A percentile compares a stretch with the other conserved stretches of the same genome.
phyloP scores from a whole-genome alignment of 2,797 vertebrate species.

The Myripristis jacobus region DNA sequence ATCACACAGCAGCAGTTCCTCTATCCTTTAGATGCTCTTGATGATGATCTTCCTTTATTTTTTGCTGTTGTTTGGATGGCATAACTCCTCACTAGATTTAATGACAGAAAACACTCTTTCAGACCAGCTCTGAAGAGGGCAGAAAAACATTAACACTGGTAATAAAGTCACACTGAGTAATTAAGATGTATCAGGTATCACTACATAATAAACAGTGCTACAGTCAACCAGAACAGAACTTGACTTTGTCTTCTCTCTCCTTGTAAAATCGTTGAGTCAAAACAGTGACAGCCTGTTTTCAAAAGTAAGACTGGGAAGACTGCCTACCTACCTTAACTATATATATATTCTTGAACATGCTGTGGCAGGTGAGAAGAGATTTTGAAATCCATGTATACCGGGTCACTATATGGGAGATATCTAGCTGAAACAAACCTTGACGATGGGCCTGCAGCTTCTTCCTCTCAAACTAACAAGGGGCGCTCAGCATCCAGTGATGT shows the following conservation, averaged over 20 bases:
- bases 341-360: conserved; percentile 5
- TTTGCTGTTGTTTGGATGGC: not conserved
- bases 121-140: not conserved
- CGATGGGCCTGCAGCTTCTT: conserved; percentile 43
- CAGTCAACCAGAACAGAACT: not conserved
- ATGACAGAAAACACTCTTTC: not conserved
- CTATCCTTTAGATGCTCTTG: not conserved
- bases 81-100: not conserved
- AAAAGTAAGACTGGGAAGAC: too few relatives aligned
- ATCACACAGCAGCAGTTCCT: not conserved
- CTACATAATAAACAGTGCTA: not conserved
- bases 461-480: conserved; percentile 36
- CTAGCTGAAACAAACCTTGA: conserved; percentile 58
- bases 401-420: conserved; percentile 17
- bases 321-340: not conserved
- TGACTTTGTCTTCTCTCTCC: not conserved
- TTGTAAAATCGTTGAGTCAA: not conserved
- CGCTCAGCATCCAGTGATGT: conserved; percentile 21
- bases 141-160: not conserved
- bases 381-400: conserved; percentile 10
- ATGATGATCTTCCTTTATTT: too few relatives aligned
- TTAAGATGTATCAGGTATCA: not conserved
- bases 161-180: not conserved
- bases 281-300: not conserved
- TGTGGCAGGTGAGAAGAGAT: conserved; percentile 34